Evolutionary conservation across 2,113 vertebrate genomes (phyloP).

Genomic region (Rhinichthys klamathensis): DNA sequence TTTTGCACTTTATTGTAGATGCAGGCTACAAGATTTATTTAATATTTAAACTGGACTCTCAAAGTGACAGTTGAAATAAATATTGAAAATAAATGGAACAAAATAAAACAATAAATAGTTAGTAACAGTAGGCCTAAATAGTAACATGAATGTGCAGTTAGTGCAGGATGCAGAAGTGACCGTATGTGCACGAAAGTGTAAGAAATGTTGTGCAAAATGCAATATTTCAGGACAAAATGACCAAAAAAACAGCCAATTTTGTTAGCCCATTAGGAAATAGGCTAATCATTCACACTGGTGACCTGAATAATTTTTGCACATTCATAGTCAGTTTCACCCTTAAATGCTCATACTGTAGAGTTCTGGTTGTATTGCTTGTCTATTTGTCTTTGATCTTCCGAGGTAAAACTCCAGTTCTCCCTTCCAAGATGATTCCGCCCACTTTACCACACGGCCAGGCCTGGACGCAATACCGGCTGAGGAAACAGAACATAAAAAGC

Average conservation of each 20-base stretch:
- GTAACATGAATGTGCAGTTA: background rate
- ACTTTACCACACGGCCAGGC: conserved; percentile 94
- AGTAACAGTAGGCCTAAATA: background rate
- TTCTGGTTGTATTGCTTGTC: conserved; percentile 47
- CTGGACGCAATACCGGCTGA: conserved; percentile 93
- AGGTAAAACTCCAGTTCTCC: conserved; percentile 97
- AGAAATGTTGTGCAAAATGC: background rate
- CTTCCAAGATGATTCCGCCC: conserved; percentile 93
- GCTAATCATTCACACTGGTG: background rate
- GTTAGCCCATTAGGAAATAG: background rate
- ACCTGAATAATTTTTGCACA: background rate
- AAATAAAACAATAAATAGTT: background rate
- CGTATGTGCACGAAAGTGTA: background rate
- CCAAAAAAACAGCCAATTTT: background rate
- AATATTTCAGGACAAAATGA: background rate
- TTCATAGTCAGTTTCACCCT: background rate
- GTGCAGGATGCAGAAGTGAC: background rate
- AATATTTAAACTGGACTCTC: background rate
- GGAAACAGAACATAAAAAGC: conserved; percentile 42
- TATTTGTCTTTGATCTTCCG: conserved; percentile 99
- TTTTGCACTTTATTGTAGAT: background rate
- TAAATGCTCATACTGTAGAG: background rate
- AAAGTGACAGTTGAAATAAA: background rate
- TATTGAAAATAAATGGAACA: background rate
- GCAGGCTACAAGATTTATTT: too few species aligned